phyloP scores from a whole-genome alignment of 1,140 invertebrate genomes.

The Drosophila seguyi region DNA sequence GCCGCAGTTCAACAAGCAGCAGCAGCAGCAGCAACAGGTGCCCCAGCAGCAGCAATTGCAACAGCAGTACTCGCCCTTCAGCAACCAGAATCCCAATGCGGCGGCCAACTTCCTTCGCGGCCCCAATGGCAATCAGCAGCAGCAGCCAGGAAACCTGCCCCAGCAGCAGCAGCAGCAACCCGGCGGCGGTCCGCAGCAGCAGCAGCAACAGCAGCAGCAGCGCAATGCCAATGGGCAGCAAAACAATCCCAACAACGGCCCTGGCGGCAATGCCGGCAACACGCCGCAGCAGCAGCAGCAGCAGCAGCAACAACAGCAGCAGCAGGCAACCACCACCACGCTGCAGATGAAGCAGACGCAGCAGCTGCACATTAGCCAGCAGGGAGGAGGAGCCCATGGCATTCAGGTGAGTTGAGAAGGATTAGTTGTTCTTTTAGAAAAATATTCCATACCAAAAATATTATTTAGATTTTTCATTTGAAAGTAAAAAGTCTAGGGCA shows the following conservation, averaged over 20 bases:
- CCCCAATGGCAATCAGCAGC: conserved; percentile 86
- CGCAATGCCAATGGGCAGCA: conserved; percentile 62
- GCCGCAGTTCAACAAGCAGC: conserved; percentile 80
- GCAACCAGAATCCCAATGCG: conserved; percentile 85
- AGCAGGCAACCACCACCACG: conserved; percentile 85
- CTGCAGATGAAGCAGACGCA: conserved; percentile 94
- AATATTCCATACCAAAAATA: not conserved
- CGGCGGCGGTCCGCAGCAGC: conserved; percentile 46
- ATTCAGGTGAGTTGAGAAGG: conserved; percentile 88
- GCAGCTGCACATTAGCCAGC: conserved; percentile 92
- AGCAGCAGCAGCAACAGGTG: conserved; percentile 86
- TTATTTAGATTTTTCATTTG: too few relatives aligned
- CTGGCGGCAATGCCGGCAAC: conserved; percentile 61
- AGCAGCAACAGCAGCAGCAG: conserved; percentile 68
- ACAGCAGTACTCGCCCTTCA: conserved; percentile 88
- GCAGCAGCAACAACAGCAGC: conserved; percentile 69
- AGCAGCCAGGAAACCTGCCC: conserved; percentile 87
- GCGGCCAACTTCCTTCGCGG: conserved; percentile 85
- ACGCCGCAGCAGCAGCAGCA: conserved; percentile 55
- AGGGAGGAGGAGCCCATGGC: conserved; percentile 89
- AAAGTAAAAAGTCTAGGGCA: too few relatives aligned
- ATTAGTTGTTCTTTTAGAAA: too few relatives aligned
- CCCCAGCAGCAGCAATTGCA: conserved; percentile 87
- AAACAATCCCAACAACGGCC: conserved; percentile 70
- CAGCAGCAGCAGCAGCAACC: conserved; percentile 62